A percentile compares a stretch with the other conserved stretches of the same genome.
These are phyloP conservation scores for Ctenopoma multispine DNA, from an alignment of 2,797 vertebrate species.

Conservation along the genomic window DNA sequence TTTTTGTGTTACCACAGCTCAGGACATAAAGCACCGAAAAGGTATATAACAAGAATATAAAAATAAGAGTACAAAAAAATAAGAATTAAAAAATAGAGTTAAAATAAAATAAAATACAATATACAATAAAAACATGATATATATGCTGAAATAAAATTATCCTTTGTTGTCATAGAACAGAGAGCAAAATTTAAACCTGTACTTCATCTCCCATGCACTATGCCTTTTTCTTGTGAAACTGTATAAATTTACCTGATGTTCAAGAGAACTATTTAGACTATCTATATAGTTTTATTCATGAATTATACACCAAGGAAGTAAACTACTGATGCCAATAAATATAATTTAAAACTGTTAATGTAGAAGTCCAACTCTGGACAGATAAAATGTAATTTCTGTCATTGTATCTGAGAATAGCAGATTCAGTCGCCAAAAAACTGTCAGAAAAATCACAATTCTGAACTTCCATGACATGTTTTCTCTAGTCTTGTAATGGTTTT, in stretches of 20 bases:
- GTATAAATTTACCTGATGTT: conserved; percentile 19
- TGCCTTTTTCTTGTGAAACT: conserved; percentile 26
- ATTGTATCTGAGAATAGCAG: conserved; percentile 1
- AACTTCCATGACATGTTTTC: conserved; percentile 70
- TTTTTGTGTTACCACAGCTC: too few species aligned
- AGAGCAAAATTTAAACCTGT: conserved; percentile 21
- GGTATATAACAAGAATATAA: too few species aligned
- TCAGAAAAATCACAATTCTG: conserved; percentile 47
- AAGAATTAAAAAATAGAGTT: too few species aligned
- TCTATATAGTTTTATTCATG: conserved; percentile 2
- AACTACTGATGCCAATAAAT: conserved; percentile 4
- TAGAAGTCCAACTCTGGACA: not conserved
- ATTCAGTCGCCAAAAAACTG: conserved; percentile 36
- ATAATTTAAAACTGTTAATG: conserved; percentile 3
- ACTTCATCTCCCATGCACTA: conserved; percentile 12
- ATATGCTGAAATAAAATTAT: too few species aligned
- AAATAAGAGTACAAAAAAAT: too few species aligned
- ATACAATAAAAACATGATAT: too few species aligned
- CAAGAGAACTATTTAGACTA: not conserved
- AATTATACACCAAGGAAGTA: conserved; percentile 6
- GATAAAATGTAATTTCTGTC: not conserved
- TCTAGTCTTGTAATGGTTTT: conserved; percentile 71
- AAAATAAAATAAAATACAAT: too few species aligned
- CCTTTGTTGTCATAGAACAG: conserved; percentile 11
- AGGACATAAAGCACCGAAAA: too few species aligned